Percentiles rank a stretch among this genome's conserved stretches.
Evolutionary conservation across 2,888 invertebrate genomes (phyloP).

Genomic region (Eurytoma adleriae): DNA sequence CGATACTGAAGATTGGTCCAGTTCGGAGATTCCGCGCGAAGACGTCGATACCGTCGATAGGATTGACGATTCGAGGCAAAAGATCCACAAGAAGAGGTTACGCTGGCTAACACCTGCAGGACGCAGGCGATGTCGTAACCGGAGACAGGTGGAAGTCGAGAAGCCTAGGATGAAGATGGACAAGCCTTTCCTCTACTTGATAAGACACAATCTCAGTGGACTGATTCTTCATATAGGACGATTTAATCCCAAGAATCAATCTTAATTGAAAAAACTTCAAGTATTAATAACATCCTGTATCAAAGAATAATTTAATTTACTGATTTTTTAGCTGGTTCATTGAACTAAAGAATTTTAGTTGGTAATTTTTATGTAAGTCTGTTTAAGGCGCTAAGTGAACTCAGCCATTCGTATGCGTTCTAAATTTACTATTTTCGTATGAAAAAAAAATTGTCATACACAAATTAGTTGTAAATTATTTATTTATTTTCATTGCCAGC

Average conservation of each 20-base stretch:
- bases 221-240: constrained; percentile 92
- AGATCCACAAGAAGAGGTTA: constrained; percentile 35
- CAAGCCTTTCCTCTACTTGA: constrained; percentile 91
- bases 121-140: constrained; percentile 39
- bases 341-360: constrained; percentile 43
- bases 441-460: constrained; percentile 35
- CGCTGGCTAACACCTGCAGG: constrained; percentile 30
- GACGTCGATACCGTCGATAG: neutral
- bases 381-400: constrained; percentile 46
- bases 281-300: constrained; percentile 56
- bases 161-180: constrained; percentile 88
- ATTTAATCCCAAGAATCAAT: constrained; percentile 89
- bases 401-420: constrained; percentile 37
- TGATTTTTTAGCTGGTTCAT: constrained; percentile 45
- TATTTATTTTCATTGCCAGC: constrained; percentile 50
- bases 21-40: constrained; percentile 4
- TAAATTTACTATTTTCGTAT: constrained; percentile 41
- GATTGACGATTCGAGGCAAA: constrained; percentile 49
- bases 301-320: constrained; percentile 58
- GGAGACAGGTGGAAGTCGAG: constrained; percentile 71
- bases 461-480: constrained; percentile 55
- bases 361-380: constrained; percentile 41
- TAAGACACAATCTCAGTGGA: constrained; percentile 94
- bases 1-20: constrained; percentile 1
- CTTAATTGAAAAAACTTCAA: constrained; percentile 76